These are phyloP conservation scores for Chondrilla cf. caribensis DNA, from an alignment of 37 sponge, comb jelly and placozoan genomes.

Conservation along the genomic window DNA sequence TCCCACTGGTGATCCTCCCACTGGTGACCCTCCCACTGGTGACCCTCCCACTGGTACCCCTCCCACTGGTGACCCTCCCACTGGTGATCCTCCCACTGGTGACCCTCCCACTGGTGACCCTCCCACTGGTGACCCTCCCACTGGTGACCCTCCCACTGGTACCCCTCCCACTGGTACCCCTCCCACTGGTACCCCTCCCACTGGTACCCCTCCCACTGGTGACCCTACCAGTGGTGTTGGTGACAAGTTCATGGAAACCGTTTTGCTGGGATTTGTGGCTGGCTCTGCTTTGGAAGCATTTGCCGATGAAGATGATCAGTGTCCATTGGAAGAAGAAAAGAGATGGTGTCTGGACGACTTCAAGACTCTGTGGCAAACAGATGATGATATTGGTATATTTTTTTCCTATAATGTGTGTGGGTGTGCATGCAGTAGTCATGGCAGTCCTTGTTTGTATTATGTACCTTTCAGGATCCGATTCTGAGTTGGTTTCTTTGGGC, in stretches of 20 bases:
- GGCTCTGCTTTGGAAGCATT: constrained; percentile 11
- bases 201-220: background rate
- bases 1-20: too few relatives aligned
- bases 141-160: background rate
- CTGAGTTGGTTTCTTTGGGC: background rate
- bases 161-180: background rate
- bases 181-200: background rate
- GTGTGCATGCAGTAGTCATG: background rate
- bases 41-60: background rate
- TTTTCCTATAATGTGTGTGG: too few relatives aligned
- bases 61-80: background rate
- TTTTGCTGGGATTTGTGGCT: constrained; percentile 10
- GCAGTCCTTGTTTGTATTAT: background rate
- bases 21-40: background rate
- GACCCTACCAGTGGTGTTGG: background rate
- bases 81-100: too few relatives aligned
- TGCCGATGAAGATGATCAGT: background rate
- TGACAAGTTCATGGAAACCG: background rate
- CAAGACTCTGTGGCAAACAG: background rate
- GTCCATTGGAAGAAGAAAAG: background rate
- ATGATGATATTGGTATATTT: background rate
- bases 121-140: background rate
- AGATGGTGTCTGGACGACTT: background rate
- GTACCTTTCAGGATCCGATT: background rate
- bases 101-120: background rate